Conservation (phyloP, 2,797 vertebrate species). For the Channallabes apus region DNA sequence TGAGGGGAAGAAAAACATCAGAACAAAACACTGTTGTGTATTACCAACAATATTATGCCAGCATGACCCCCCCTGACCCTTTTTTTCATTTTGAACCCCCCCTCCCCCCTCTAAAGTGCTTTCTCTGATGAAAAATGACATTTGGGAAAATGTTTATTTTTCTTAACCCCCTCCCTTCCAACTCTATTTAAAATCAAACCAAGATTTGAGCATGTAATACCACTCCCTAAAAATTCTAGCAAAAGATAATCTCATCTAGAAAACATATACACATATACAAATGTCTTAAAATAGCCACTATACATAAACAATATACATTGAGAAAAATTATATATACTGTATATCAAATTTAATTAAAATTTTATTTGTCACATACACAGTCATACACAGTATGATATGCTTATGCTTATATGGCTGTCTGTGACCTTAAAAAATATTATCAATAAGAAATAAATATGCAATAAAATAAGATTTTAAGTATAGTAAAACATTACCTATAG, state of each 20-base stretch:
- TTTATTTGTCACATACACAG: too few species aligned
- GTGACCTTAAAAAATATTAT: too few species aligned
- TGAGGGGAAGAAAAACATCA: constrained; percentile 50
- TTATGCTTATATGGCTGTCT: too few species aligned
- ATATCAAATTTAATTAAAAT: too few species aligned
- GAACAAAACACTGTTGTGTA: constrained; percentile 62
- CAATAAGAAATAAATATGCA: too few species aligned
- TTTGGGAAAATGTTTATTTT: constrained; percentile 70
- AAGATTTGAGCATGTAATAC: constrained; percentile 68
- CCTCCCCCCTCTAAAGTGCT: constrained; percentile 60
- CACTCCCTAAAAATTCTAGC: constrained; percentile 63
- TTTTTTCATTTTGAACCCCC: constrained; percentile 58
- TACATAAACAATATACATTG: neutral
- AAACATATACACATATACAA: neutral
- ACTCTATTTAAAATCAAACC: constrained; percentile 66
- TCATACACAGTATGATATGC: too few species aligned
- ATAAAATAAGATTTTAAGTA: too few species aligned
- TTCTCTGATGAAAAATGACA: constrained; percentile 65
- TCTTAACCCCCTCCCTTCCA: constrained; percentile 46
- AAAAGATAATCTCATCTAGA: constrained; percentile 12
- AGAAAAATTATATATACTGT: neutral
- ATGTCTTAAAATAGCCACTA: constrained; percentile 2
- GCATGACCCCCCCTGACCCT: constrained; percentile 58
- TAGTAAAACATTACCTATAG: too few species aligned
- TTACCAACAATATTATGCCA: constrained; percentile 65